These are phyloP conservation scores for Cybosia mesomella DNA, from an alignment of 2,888 invertebrate genomes.

Conservation along the genomic window DNA sequence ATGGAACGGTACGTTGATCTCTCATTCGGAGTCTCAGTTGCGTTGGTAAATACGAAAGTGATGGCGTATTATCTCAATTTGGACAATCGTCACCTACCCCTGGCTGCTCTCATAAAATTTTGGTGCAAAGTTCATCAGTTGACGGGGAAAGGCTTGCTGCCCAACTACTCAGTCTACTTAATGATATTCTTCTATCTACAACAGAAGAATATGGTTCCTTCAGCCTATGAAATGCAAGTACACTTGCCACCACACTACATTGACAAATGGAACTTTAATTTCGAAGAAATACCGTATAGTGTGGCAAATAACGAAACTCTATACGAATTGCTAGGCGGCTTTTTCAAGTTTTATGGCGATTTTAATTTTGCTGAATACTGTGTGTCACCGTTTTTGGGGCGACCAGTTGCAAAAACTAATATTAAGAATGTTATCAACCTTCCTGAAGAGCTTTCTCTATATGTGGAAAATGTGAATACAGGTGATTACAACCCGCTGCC, in stretches of 20 bases:
- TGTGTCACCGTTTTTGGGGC: constrained; percentile 10
- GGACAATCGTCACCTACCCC: constrained; percentile 29
- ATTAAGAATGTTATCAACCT: constrained; percentile 6
- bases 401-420: constrained; percentile 4
- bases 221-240: constrained; percentile 13
- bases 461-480: constrained; percentile 5
- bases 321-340: constrained; percentile 58
- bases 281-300: not conserved
- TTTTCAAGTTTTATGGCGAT: constrained; percentile 57
- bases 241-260: not conserved
- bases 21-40: constrained; percentile 17
- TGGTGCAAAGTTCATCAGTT: constrained; percentile 33
- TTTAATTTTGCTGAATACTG: constrained; percentile 39
- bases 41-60: constrained; percentile 16
- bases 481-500: not conserved
- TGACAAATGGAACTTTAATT: constrained; percentile 1
- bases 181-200: constrained; percentile 28
- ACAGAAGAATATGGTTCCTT: constrained; percentile 20
- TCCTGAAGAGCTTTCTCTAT: constrained; percentile 19
- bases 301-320: constrained; percentile 28
- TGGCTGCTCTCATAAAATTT: constrained; percentile 40
- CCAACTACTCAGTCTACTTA: constrained; percentile 15
- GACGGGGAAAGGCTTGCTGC: not conserved
- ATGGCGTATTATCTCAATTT: constrained; percentile 37
- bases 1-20: constrained; percentile 34